These are phyloP conservation scores for Champsocephalus gunnari DNA, from an alignment of 2,797 vertebrate genomes.

Conservation along the genomic window DNA sequence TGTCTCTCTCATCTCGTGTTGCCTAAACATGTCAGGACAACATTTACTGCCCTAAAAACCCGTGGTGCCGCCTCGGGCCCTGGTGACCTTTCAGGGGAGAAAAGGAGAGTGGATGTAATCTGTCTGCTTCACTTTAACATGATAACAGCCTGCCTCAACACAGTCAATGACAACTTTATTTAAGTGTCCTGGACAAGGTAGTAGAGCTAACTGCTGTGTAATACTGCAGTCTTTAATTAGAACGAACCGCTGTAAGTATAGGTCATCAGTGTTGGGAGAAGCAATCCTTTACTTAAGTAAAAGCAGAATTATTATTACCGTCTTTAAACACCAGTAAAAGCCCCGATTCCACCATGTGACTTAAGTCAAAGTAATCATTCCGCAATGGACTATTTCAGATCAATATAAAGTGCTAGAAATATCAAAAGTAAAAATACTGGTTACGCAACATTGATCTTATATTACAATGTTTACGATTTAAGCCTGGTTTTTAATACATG, in stretches of 20 bases:
- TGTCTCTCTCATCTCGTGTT: neutral
- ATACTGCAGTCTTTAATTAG: neutral
- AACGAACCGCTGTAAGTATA: neutral
- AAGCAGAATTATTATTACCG: too few relatives aligned
- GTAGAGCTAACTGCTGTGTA: neutral
- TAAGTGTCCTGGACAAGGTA: neutral
- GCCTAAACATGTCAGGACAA: slow-evolving; percentile 38
- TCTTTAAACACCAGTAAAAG: too few relatives aligned
- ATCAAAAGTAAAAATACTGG: too few relatives aligned
- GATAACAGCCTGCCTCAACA: neutral
- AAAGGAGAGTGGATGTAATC: neutral
- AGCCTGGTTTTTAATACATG: too few relatives aligned
- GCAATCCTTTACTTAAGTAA: too few relatives aligned
- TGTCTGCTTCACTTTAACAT: neutral
- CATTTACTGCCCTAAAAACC: neutral
- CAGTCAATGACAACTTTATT: neutral
- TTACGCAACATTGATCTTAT: too few relatives aligned
- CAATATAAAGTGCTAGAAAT: too few relatives aligned
- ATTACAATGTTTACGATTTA: too few relatives aligned
- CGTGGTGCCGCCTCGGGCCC: neutral
- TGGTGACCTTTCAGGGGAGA: slow-evolving; percentile 7
- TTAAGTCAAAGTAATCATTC: too few relatives aligned
- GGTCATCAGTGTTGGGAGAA: too few relatives aligned
- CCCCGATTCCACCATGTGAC: too few relatives aligned
- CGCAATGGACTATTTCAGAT: too few relatives aligned